Evolutionary conservation across 2,888 invertebrate species (phyloP), one percentile per base, ranked within the genome.

Genomic region (Synanthedon vespiformis): DNA sequence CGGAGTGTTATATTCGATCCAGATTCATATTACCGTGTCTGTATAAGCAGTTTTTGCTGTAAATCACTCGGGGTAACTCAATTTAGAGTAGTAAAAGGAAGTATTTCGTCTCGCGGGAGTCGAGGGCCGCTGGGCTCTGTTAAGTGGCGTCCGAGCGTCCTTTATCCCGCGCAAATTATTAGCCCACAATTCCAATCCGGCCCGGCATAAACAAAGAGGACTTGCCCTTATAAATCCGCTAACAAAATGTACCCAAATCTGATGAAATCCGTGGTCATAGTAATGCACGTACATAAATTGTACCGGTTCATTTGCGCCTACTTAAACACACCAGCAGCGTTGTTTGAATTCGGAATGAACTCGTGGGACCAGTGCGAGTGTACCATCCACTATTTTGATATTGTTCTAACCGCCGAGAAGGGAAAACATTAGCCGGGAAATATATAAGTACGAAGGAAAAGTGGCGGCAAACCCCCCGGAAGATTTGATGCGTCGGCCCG

Each of bases 21-120:
- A 27, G 27, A 27, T 8, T 27, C 27, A 27, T 27, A 27, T 8
- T 27, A 27, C 27, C 18, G 18, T 2, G 11, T 18, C 8, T 48
- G 8, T 11, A 48, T 48, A 48, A 74, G 70, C 70, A 74, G 72
- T 76, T 77, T 72, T 74, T 71, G 73, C 74, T 74, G 70, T 75
- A 74, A 80, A 77, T 81, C 80, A 77, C 76, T 76, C 72, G 66
- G 67, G 63, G 67, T 71, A 78, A 80, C 78, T 78, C 77, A 76
- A 80, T 81, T 80, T 76, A 16, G n/a, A 69, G 65, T 66, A 70
- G 72, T 72, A 67, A 67, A 71, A 65, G 64, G 65, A 65, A 63
- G 61, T 16, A 53, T 13, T 13, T 13, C 11, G 60, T 61, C 58
- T 54, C 64, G 59, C 58, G 53, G 10, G 40, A 12, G 34, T 12